Evolutionary conservation across 2,113 vertebrate species (phyloP).

Genomic region (Podarcis cretensis): DNA sequence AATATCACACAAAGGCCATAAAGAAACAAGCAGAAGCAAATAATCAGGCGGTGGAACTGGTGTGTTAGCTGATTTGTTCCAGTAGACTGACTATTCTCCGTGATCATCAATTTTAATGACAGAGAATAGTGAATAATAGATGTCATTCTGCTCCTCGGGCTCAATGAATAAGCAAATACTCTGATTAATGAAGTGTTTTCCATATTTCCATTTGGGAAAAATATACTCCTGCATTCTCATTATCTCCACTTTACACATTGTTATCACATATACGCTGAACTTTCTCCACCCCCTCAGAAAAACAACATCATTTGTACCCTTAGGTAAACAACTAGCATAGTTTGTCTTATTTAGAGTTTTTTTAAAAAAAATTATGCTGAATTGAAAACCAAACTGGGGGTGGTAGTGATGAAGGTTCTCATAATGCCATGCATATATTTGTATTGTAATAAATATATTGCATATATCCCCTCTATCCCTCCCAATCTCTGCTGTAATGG

Average conservation of each 20-base stretch:
- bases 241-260: not conserved
- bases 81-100: not conserved
- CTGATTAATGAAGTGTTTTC: constrained; percentile 3
- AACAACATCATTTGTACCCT: not conserved
- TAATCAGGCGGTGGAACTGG: not conserved
- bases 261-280: not conserved
- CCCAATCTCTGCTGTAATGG: not conserved
- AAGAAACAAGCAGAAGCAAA: not conserved
- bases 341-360: not conserved
- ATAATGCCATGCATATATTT: no score
- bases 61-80: not conserved
- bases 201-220: not conserved
- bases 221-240: not conserved
- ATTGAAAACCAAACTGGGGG: not conserved
- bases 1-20: not conserved
- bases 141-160: not conserved
- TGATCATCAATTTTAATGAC: not conserved
- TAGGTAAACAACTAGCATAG: not conserved
- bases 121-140: constrained; percentile 12
- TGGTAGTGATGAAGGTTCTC: not conserved
- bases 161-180: constrained; percentile 11
- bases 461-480: not conserved
- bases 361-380: not conserved
- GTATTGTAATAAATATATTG: not conserved
- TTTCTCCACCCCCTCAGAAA: not conserved